Evolutionary conservation across 1,140 invertebrate genomes (phyloP).

Genomic region (Oncopeltus fasciatus): DNA sequence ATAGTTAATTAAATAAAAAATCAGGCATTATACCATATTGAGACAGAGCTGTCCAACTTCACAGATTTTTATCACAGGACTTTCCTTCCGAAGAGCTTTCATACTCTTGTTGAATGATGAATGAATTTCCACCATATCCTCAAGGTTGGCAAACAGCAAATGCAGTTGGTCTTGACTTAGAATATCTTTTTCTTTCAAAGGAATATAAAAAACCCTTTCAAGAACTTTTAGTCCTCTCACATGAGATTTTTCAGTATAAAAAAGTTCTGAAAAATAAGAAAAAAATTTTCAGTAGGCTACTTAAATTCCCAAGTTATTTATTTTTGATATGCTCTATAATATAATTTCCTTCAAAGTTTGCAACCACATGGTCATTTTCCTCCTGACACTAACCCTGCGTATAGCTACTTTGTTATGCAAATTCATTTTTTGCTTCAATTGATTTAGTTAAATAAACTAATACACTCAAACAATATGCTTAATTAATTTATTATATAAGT

Average conservation of each 20-base stretch:
- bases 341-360: no score
- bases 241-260: conserved; percentile 90
- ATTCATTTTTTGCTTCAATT: no score
- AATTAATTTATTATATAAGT: no score
- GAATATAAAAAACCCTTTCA: conserved; percentile 76
- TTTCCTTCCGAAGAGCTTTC: conserved; percentile 53
- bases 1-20: no score
- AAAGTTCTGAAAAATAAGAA: conserved; percentile 60
- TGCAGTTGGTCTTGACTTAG: conserved; percentile 65
- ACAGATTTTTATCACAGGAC: conserved; percentile 54
- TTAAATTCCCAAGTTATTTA: no score
- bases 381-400: no score
- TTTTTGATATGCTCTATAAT: no score
- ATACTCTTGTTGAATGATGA: conserved; percentile 56
- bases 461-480: no score
- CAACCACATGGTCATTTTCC: no score
- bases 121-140: conserved; percentile 66
- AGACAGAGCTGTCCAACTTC: conserved; percentile 65
- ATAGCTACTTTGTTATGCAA: no score
- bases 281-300: no score
- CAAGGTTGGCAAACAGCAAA: conserved; percentile 81
- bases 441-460: no score
- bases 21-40: conserved; percentile 47
- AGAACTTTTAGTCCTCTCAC: conserved; percentile 86
- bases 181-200: conserved; percentile 49